A percentile compares a stretch with the other conserved stretches of the same genome.
phyloP scores from a whole-genome alignment of 2,113 vertebrate species.

The Nibea coibor region DNA sequence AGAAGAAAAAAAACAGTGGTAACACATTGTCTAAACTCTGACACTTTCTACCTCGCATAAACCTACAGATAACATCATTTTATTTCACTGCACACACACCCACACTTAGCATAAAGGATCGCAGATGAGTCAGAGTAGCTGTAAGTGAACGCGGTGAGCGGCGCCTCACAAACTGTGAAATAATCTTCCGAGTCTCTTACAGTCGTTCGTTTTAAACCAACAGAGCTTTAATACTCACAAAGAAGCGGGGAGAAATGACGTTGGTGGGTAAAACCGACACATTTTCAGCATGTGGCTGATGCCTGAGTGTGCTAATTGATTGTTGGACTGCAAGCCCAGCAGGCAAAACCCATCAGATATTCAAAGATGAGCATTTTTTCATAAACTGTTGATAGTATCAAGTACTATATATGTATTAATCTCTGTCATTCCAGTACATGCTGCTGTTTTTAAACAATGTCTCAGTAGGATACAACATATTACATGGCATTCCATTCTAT shows the following conservation, averaged over 20 bases:
- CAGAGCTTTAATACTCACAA: background rate
- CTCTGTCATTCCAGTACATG: background rate
- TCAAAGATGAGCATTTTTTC: conserved; percentile 14
- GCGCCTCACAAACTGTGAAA: conserved; percentile 22
- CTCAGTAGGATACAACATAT: background rate
- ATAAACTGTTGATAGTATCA: background rate
- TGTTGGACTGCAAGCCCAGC: background rate
- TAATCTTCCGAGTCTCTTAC: background rate
- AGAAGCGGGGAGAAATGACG: conserved; percentile 5
- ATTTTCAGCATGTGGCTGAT: conserved; percentile 28
- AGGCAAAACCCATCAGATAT: conserved; percentile 12
- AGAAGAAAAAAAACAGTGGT: background rate
- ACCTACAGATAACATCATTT: conserved; percentile 12
- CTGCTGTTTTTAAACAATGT: background rate
- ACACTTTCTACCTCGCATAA: conserved; percentile 3
- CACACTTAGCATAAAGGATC: background rate
- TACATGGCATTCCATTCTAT: background rate
- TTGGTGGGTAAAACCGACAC: conserved; percentile 1
- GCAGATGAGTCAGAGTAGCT: conserved; percentile 40
- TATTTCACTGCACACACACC: conserved; percentile 15
- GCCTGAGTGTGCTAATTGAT: conserved; percentile 14
- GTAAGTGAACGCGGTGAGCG: conserved; percentile 6
- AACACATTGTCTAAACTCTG: background rate
- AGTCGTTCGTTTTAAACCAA: conserved; percentile 15
- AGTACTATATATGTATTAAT: background rate